phyloP scores from a whole-genome alignment of 2,797 vertebrate species.

The Mionectes olivaceus region DNA sequence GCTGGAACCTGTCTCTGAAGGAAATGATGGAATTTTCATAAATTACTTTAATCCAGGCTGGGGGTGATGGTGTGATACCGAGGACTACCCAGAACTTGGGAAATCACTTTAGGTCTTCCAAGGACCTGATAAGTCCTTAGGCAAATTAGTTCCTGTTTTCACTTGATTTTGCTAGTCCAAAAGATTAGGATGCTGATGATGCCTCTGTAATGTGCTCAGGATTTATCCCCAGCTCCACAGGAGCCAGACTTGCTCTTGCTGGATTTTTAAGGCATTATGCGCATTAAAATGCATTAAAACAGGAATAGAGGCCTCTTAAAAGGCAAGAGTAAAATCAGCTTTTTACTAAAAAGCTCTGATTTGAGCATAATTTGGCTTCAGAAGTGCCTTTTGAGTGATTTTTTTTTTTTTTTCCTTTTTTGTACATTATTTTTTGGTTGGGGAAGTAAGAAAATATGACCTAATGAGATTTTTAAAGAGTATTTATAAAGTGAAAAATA shows the following conservation, averaged over 20 bases:
- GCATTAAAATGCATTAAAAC: background rate
- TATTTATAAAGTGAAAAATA: background rate
- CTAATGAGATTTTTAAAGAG: background rate
- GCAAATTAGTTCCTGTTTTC: background rate
- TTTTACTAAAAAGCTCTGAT: background rate
- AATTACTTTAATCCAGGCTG: rapidly evolving
- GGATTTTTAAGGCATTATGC: background rate
- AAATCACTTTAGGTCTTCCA: background rate
- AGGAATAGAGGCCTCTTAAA: background rate
- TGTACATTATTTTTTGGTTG: background rate
- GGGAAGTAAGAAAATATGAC: background rate
- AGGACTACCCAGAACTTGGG: background rate
- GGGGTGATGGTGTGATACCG: rapidly evolving
- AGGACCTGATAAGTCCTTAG: background rate
- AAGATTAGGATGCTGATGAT: background rate
- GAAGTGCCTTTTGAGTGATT: background rate
- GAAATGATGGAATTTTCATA: background rate
- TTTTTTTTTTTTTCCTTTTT: background rate
- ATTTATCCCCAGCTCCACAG: background rate
- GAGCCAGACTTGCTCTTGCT: background rate
- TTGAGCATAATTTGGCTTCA: background rate
- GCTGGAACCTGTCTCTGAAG: background rate
- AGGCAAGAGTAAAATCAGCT: background rate
- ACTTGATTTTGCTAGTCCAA: background rate
- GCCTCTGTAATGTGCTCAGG: background rate